These are phyloP conservation scores for Fukomys damarensis DNA, from an alignment of 2,113 vertebrate species.

Conservation along the genomic window DNA sequence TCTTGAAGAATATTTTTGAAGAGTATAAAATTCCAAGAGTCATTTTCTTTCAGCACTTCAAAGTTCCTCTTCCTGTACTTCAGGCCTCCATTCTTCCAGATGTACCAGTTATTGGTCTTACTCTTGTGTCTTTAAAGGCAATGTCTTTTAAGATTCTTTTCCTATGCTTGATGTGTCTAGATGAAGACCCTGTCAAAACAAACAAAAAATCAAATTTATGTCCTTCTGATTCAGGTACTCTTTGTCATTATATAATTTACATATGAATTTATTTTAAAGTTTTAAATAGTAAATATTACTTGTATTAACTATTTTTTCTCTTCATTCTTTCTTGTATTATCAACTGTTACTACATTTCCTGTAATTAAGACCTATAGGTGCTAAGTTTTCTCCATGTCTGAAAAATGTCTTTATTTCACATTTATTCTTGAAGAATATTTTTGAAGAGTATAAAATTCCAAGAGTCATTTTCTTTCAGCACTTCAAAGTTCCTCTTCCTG, in stretches of 20 bases:
- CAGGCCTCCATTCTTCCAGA: neutral
- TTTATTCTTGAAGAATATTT: neutral
- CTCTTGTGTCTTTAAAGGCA: conserved; percentile 6
- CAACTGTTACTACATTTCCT: neutral
- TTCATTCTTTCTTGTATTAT: neutral
- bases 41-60: neutral
- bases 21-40: neutral
- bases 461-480: neutral
- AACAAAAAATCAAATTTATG: too few species aligned
- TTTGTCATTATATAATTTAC: conserved; percentile 6
- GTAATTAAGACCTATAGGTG: conserved; percentile 13
- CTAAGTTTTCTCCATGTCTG: neutral
- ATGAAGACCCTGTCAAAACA: too few species aligned
- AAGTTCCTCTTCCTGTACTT: neutral
- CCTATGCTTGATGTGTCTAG: neutral
- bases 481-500: neutral
- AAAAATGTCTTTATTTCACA: neutral
- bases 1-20: neutral
- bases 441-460: neutral
- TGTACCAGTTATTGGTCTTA: neutral
- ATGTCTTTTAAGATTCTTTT: neutral
- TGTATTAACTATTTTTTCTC: neutral
- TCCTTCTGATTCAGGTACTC: conserved; percentile 8
- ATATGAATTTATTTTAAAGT: neutral
- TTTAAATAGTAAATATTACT: neutral